phyloP scores from a whole-genome alignment of 2,113 vertebrate genomes.

The Triplophysa dalaica region DNA sequence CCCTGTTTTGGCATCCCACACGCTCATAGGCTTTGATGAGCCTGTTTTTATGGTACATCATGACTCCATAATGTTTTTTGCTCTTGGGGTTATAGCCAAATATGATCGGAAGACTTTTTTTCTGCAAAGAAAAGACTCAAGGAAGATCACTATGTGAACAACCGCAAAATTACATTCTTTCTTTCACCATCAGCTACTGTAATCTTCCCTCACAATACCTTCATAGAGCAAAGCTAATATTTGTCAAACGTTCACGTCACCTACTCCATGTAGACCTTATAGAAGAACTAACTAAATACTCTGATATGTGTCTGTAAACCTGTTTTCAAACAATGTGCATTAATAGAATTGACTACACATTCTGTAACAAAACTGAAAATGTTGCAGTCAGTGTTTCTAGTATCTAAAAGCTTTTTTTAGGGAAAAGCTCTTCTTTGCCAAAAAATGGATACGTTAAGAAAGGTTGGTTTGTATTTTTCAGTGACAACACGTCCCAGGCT shows the following conservation, averaged over 20 bases:
- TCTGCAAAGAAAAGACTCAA: conserved; percentile 57
- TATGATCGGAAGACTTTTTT: conserved; percentile 79
- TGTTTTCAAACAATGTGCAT: too few relatives aligned
- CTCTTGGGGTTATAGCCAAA: conserved; percentile 96
- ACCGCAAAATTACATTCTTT: neutral
- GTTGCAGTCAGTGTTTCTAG: neutral
- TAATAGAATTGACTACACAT: too few relatives aligned
- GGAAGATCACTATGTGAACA: conserved; percentile 28
- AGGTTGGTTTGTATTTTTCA: conserved; percentile 86
- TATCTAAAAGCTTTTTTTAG: neutral
- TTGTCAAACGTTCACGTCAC: too few relatives aligned
- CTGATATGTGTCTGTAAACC: too few relatives aligned
- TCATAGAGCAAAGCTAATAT: too few relatives aligned
- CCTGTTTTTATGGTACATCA: conserved; percentile 98
- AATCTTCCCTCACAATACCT: too few relatives aligned
- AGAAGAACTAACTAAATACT: too few relatives aligned
- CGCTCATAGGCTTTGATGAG: conserved; percentile 95
- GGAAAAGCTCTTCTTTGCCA: neutral
- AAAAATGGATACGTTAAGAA: conserved; percentile 83
- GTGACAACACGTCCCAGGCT: conserved; percentile 82
- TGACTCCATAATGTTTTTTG: conserved; percentile 94
- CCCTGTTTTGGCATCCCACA: conserved; percentile 90
- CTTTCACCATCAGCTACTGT: too few relatives aligned
- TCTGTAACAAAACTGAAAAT: neutral
- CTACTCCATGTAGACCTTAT: too few relatives aligned